Percentiles rank a stretch among this genome's conserved stretches.
Conservation (phyloP, 2,113 vertebrate species). For the Dromiciops gliroides region DNA sequence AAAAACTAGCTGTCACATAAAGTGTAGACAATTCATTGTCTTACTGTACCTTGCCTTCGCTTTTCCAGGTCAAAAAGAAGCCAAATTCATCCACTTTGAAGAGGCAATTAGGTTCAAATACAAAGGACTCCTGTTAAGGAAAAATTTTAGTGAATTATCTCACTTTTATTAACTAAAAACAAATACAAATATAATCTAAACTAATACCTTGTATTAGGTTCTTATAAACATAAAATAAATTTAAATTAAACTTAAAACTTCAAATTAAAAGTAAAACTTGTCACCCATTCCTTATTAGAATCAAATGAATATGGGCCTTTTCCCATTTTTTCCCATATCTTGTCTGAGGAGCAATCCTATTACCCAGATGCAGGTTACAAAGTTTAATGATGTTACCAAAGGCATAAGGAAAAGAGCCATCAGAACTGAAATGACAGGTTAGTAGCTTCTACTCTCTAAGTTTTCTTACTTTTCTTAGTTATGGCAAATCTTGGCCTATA, state of each 20-base stretch:
- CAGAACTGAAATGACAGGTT: neutral
- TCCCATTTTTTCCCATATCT: neutral
- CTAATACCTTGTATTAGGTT: neutral
- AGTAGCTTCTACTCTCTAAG: neutral
- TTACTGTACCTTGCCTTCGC: slow-evolving; percentile 94
- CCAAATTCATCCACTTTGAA: slow-evolving; percentile 97
- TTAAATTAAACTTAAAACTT: neutral
- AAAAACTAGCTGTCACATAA: neutral
- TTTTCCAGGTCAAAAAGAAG: slow-evolving; percentile 98
- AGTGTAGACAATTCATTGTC: neutral
- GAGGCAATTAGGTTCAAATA: slow-evolving; percentile 96
- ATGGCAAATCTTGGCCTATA: neutral
- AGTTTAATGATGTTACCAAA: neutral
- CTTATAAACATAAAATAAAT: neutral
- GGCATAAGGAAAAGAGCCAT: neutral
- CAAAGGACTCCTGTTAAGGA: slow-evolving; percentile 91
- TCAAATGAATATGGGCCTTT: neutral
- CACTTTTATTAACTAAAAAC: slow-evolving; percentile 41
- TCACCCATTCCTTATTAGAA: neutral
- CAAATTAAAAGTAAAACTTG: neutral
- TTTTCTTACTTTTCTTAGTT: neutral
- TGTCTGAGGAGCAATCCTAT: neutral
- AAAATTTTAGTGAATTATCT: slow-evolving; percentile 54
- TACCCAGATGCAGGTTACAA: slow-evolving; percentile 11
- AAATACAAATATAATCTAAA: slow-evolving; percentile 52